phyloP scores from a whole-genome alignment of 2,888 invertebrate species.

The Tuta absoluta region DNA sequence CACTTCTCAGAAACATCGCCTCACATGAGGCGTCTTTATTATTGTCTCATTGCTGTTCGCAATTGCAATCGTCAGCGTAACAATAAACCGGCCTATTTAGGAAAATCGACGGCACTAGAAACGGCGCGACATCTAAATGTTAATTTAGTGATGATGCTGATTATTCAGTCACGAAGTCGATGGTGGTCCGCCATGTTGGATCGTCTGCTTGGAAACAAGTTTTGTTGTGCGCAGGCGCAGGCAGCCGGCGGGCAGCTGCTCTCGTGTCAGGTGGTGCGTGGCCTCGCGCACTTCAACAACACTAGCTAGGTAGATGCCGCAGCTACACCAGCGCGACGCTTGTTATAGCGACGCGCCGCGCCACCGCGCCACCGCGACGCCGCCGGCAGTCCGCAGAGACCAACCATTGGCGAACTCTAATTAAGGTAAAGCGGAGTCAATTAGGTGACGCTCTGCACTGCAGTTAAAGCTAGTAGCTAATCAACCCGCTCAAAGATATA shows the following conservation, averaged over 20 bases:
- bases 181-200: conserved; percentile 69
- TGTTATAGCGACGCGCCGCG: neutral
- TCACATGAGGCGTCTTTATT: conserved; percentile 38
- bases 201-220: conserved; percentile 74
- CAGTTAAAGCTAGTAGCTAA: conserved; percentile 7
- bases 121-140: conserved; percentile 17
- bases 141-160: conserved; percentile 23
- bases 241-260: conserved; percentile 46
- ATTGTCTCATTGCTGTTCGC: conserved; percentile 43
- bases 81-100: conserved; percentile 33
- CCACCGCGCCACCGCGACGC: neutral
- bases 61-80: conserved; percentile 43
- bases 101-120: conserved; percentile 16
- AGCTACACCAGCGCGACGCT: neutral
- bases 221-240: conserved; percentile 67
- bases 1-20: conserved; percentile 53
- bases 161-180: conserved; percentile 33
- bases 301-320: neutral
- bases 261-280: conserved; percentile 74
- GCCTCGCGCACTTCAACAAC: conserved; percentile 53
- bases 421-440: conserved; percentile 54
- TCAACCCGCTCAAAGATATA: neutral
- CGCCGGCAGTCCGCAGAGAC: conserved; percentile 21
- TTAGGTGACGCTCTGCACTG: conserved; percentile 46
- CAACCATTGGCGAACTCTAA: conserved; percentile 47